A percentile compares a stretch with the other conserved stretches of the same genome.
Evolutionary conservation across 2,113 vertebrate species (phyloP).

Genomic region (Coreoperca whiteheadi): DNA sequence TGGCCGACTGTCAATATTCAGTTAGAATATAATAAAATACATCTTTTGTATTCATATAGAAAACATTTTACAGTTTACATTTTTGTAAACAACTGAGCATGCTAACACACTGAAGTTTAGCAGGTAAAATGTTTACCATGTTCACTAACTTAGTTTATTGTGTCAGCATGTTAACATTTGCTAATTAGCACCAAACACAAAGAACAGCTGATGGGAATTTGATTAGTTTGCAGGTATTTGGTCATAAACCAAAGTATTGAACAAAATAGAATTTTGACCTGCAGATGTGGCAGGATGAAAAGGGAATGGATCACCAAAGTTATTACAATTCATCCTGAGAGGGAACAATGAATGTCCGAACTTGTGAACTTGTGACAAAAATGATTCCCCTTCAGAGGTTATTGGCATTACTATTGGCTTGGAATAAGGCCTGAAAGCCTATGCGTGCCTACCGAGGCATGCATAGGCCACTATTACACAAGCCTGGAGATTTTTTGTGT

Average conservation of each 20-base stretch:
- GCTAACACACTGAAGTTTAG: not conserved
- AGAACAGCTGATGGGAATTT: not conserved
- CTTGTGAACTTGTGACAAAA: no score
- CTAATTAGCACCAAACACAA: not conserved
- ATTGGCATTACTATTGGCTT: no score
- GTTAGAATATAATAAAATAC: not conserved
- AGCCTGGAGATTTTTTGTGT: no score
- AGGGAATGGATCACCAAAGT: not conserved
- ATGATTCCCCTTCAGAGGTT: no score
- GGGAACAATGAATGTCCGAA: not conserved
- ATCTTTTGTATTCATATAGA: not conserved
- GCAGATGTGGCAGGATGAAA: not conserved
- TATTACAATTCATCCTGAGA: not conserved
- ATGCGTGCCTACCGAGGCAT: no score
- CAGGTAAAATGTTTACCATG: not conserved
- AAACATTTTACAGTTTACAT: not conserved
- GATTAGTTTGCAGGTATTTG: not conserved
- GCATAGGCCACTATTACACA: no score
- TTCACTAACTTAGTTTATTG: not conserved
- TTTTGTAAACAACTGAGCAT: not conserved
- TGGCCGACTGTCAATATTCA: not conserved
- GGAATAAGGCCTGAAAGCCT: no score
- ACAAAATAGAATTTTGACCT: not conserved
- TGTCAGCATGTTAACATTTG: not conserved
- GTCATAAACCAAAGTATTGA: not conserved